phyloP scores from a whole-genome alignment of 2,888 invertebrate genomes.

The Ptychoptera contaminata region DNA sequence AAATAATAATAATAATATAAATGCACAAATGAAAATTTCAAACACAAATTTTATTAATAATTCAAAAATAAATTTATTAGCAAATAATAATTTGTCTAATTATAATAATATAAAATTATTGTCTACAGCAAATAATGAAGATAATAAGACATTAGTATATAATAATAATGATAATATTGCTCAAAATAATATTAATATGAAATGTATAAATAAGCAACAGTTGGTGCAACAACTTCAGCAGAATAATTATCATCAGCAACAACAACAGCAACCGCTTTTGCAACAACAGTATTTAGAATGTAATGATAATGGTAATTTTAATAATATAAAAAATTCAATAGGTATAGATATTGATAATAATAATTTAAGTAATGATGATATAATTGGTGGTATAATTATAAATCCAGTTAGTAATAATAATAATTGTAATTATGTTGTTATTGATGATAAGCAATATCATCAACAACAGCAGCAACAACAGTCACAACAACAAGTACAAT shows the following conservation, averaged over 20 bases:
- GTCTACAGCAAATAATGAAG: too few species aligned
- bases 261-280: not conserved
- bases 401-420: slow-evolving; percentile 11
- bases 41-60: too few species aligned
- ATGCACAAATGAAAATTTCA: too few species aligned
- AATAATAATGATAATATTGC: slow-evolving; percentile 6
- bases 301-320: too few species aligned
- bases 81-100: too few species aligned
- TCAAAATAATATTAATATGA: slow-evolving; percentile 5
- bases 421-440: slow-evolving; percentile 8
- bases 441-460: not conserved
- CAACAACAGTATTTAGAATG: not conserved
- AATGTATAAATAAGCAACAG: too few species aligned
- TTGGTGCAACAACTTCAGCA: too few species aligned
- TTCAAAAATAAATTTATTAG: too few species aligned
- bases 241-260: too few species aligned
- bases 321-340: too few species aligned
- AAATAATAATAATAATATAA: slow-evolving; percentile 2
- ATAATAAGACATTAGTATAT: too few species aligned
- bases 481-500: slow-evolving; percentile 7
- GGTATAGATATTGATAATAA: slow-evolving; percentile 3
- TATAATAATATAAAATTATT: too few species aligned
- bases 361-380: not conserved
- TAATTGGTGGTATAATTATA: not conserved
- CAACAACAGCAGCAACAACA: slow-evolving; percentile 9